Conservation (phyloP, 2,888 invertebrate genomes). For the Fragum sueziense region DNA sequence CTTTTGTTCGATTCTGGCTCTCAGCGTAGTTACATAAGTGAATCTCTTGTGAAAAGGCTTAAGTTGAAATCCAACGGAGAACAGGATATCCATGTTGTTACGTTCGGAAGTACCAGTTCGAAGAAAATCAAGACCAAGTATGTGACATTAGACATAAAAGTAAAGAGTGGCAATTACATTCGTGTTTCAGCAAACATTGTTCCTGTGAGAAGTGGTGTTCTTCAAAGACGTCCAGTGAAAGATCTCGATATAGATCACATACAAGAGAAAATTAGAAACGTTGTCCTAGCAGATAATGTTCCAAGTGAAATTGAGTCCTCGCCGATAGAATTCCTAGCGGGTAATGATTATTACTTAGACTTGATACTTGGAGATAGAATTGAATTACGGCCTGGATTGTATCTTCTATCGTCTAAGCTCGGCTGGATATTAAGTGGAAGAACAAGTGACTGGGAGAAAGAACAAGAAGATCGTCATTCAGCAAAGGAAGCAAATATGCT, state of each 20-base stretch:
- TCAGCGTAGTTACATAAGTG: conserved; percentile 29
- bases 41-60: conserved; percentile 16
- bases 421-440: conserved; percentile 40
- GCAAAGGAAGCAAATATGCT: conserved; percentile 20
- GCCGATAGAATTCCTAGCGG: conserved; percentile 7
- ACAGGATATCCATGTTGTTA: conserved; percentile 27
- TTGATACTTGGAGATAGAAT: conserved; percentile 26
- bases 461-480: background rate
- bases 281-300: conserved; percentile 24
- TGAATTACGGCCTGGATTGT: conserved; percentile 31
- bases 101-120: conserved; percentile 14
- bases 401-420: conserved; percentile 26
- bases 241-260: background rate
- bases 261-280: conserved; percentile 6
- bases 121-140: conserved; percentile 18
- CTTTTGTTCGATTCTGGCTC: conserved; percentile 33
- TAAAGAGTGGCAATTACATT: conserved; percentile 17
- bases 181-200: conserved; percentile 30
- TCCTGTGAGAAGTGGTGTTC: conserved; percentile 29
- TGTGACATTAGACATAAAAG: conserved; percentile 17
- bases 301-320: conserved; percentile 23
- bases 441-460: conserved; percentile 18
- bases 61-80: conserved; percentile 4
- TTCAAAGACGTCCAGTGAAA: conserved; percentile 22
- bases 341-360: conserved; percentile 33